Percentiles rank a stretch among this genome's conserved stretches.
phyloP scores from a whole-genome alignment of 1,140 invertebrate species.

The Drosophila kanapiae region DNA sequence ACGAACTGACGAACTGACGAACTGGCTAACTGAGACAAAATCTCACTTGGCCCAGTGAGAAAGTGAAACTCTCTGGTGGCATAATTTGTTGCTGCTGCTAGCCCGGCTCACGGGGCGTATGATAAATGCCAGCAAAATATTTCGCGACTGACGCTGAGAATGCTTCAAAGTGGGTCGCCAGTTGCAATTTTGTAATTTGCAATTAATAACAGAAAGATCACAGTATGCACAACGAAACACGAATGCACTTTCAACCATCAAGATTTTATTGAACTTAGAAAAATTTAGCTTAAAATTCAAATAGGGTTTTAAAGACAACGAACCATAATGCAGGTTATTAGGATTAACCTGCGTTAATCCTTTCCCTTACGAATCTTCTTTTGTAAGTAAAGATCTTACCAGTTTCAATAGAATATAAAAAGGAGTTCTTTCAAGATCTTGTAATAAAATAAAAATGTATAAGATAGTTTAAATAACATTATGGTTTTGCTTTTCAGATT shows the following conservation, averaged over 20 bases:
- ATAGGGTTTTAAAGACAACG: not conserved
- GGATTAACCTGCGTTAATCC: too few species aligned
- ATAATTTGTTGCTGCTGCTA: slow-evolving; percentile 56
- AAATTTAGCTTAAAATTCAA: not conserved
- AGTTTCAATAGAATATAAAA: not conserved
- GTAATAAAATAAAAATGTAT: too few species aligned
- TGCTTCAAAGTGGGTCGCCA: slow-evolving; percentile 65
- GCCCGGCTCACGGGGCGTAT: slow-evolving; percentile 59
- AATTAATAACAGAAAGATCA: slow-evolving; percentile 65
- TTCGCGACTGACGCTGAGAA: slow-evolving; percentile 29
- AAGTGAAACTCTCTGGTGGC: slow-evolving; percentile 76
- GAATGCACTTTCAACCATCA: slow-evolving; percentile 16
- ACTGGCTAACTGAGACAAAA: slow-evolving; percentile 8
- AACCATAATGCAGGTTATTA: not conserved
- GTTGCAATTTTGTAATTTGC: slow-evolving; percentile 74
- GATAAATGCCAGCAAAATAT: slow-evolving; percentile 71
- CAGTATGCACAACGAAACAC: slow-evolving; percentile 13
- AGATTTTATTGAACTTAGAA: slow-evolving; percentile 30
- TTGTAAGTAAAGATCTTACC: not conserved
- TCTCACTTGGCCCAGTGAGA: slow-evolving; percentile 58
- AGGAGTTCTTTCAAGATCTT: too few species aligned
- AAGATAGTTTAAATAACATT: too few species aligned
- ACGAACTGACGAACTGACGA: slow-evolving; percentile 22
- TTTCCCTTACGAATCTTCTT: too few species aligned
- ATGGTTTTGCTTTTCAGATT: not conserved